phyloP scores from a whole-genome alignment of 2,113 vertebrate species.

The Catharus fuscescens region DNA sequence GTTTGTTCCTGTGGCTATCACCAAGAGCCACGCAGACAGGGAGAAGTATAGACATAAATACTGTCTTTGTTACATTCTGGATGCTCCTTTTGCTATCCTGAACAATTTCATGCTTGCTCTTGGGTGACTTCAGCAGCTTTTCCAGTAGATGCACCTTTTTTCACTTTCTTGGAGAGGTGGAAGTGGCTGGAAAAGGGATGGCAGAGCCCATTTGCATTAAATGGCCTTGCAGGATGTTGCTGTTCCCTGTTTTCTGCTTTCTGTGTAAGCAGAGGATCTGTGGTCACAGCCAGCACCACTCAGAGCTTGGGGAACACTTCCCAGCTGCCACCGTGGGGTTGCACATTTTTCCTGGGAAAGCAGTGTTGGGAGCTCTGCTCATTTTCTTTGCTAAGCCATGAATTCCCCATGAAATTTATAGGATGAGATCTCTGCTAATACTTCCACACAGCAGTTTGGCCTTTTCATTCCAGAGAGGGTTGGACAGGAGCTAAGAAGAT shows the following conservation, averaged over 20 bases:
- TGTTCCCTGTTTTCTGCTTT: slow-evolving; percentile 2
- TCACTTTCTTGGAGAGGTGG: background rate
- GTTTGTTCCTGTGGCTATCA: slow-evolving; percentile 51
- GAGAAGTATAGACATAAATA: slow-evolving; percentile 46
- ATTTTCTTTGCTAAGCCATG: slow-evolving; percentile 31
- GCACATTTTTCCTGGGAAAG: slow-evolving; percentile 27
- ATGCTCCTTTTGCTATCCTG: slow-evolving; percentile 53
- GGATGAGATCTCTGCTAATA: slow-evolving; percentile 15
- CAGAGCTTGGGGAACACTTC: slow-evolving; percentile 1
- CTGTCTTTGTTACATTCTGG: background rate
- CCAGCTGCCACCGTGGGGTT: background rate
- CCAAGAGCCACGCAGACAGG: background rate
- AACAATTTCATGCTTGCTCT: background rate
- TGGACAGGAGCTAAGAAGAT: slow-evolving; percentile 59
- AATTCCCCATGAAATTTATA: slow-evolving; percentile 42
- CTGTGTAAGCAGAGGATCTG: background rate
- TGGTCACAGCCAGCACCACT: background rate
- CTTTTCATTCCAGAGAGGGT: slow-evolving; percentile 55
- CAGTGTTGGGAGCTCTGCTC: background rate
- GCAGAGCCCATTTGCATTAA: background rate
- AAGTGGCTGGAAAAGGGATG: background rate
- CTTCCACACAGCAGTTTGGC: slow-evolving; percentile 17
- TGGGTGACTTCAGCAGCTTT: background rate
- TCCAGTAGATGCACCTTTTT: background rate
- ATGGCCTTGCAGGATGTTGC: background rate